Conservation (phyloP, 2,797 vertebrate genomes). For the Morus bassanus region DNA sequence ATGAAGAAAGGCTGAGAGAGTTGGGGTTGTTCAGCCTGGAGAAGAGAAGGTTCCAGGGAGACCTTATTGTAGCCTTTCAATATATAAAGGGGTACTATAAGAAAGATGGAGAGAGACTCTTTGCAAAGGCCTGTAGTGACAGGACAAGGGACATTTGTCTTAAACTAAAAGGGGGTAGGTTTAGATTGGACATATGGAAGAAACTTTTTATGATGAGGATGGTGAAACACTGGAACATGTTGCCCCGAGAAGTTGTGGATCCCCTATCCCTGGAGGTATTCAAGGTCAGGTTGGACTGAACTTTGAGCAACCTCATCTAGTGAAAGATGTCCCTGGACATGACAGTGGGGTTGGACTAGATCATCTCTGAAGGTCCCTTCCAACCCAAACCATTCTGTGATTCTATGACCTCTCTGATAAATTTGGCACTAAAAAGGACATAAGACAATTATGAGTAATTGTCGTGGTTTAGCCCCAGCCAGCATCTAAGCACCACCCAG, state of each 20-base stretch:
- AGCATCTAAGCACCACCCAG: too few relatives aligned
- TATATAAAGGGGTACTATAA: not conserved
- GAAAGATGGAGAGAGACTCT: not conserved
- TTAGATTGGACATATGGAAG: not conserved
- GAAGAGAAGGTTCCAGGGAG: not conserved
- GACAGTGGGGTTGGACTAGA: not conserved
- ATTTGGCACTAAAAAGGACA: not conserved
- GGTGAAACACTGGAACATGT: not conserved
- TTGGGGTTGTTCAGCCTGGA: not conserved
- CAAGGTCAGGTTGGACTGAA: not conserved
- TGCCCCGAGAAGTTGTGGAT: not conserved
- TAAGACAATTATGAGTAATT: not conserved
- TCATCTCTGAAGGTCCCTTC: not conserved
- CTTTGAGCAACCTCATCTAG: not conserved
- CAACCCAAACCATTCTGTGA: not conserved
- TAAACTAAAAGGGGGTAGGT: not conserved
- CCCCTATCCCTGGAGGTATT: not conserved
- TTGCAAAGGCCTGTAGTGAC: not conserved
- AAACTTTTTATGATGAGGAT: not conserved
- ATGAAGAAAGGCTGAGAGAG: not conserved
- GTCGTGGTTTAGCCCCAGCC: too few relatives aligned
- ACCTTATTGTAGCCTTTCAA: not conserved
- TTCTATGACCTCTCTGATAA: not conserved
- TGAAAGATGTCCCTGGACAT: not conserved
- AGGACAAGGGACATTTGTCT: not conserved